Conservation (phyloP, 2,888 invertebrate species). For the Epinotia ramella region DNA sequence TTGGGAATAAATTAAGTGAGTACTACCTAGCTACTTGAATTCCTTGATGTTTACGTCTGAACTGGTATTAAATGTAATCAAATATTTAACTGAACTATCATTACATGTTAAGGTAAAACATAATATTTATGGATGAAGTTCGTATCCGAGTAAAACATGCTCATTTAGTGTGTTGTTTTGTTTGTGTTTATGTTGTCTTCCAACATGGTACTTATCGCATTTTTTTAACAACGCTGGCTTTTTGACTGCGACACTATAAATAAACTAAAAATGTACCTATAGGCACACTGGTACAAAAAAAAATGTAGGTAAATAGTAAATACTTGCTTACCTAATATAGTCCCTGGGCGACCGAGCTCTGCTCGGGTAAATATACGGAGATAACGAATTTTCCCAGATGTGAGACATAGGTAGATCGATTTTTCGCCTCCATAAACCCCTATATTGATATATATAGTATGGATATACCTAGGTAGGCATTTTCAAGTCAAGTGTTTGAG, state of each 20-base stretch:
- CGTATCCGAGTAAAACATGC: neutral
- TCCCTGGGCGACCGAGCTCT: too few relatives aligned
- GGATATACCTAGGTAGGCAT: too few relatives aligned
- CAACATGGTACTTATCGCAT: too few relatives aligned
- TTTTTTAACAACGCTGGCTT: too few relatives aligned
- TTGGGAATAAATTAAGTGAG: slow-evolving; percentile 41
- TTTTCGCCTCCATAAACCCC: too few relatives aligned
- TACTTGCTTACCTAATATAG: too few relatives aligned
- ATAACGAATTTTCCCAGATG: too few relatives aligned
- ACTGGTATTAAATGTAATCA: neutral
- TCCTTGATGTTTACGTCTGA: slow-evolving; percentile 34
- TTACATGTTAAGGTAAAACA: neutral
- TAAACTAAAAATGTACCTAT: neutral
- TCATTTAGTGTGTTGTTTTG: neutral
- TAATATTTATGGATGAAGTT: neutral
- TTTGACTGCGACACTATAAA: neutral
- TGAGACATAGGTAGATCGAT: too few relatives aligned
- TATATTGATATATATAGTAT: too few relatives aligned
- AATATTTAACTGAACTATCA: neutral
- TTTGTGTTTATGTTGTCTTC: neutral
- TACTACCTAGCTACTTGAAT: slow-evolving; percentile 28
- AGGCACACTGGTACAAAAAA: too few relatives aligned
- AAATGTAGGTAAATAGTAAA: too few relatives aligned
- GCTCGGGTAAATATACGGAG: too few relatives aligned
- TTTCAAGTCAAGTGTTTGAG: neutral